Evolutionary conservation across 2,113 vertebrate genomes (phyloP).

Genomic region (Hucho hucho): DNA sequence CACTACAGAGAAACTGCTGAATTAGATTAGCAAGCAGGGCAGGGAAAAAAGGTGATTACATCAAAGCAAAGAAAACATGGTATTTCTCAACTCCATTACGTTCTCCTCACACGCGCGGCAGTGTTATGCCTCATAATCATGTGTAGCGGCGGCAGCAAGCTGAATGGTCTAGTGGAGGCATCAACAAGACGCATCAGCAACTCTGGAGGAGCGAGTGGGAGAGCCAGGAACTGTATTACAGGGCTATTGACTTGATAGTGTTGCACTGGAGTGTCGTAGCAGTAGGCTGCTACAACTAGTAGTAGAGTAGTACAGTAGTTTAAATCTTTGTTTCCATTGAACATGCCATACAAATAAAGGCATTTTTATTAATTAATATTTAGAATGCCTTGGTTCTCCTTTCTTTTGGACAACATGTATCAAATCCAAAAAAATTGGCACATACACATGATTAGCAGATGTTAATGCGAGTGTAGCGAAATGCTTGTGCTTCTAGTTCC

Average conservation of each 20-base stretch:
- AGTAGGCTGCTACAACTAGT: neutral
- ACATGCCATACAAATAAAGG: too few relatives aligned
- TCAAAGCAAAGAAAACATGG: conserved; percentile 49
- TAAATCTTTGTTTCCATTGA: too few relatives aligned
- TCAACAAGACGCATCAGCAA: conserved; percentile 11
- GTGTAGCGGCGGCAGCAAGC: conserved; percentile 40
- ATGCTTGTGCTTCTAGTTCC: too few relatives aligned
- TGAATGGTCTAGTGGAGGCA: conserved; percentile 16
- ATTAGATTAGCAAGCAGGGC: neutral
- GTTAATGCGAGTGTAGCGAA: too few relatives aligned
- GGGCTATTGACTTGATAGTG: neutral
- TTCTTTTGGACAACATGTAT: too few relatives aligned
- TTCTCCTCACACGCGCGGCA: conserved; percentile 54
- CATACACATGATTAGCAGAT: too few relatives aligned
- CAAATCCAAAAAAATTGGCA: too few relatives aligned
- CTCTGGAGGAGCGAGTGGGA: conserved; percentile 22
- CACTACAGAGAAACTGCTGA: neutral
- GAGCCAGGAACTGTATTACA: neutral
- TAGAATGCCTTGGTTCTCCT: too few relatives aligned
- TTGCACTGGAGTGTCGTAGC: neutral
- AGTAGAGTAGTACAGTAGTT: neutral
- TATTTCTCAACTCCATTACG: conserved; percentile 64
- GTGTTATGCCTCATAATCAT: conserved; percentile 67
- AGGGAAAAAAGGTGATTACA: conserved; percentile 57
- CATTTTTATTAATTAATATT: too few relatives aligned